These are phyloP conservation scores for Lasioglossum morio DNA, from an alignment of 2,888 invertebrate species.

Conservation along the genomic window DNA sequence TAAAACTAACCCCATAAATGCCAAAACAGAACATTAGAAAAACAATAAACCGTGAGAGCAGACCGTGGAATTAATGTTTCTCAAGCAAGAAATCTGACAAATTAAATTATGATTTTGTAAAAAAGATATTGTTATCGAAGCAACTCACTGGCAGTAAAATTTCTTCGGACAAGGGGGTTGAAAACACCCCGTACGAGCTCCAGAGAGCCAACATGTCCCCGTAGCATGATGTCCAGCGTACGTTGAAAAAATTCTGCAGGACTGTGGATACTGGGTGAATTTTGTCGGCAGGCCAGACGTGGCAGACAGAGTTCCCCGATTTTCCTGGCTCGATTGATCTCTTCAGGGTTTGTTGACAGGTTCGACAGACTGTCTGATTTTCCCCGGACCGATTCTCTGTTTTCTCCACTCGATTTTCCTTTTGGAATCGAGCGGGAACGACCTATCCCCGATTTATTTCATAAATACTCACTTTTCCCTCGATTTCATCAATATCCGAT, in stretches of 20 bases:
- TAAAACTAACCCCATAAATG: background rate
- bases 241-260: constrained; percentile 22
- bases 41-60: background rate
- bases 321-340: constrained; percentile 27
- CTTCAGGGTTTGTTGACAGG: constrained; percentile 37
- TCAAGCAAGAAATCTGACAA: background rate
- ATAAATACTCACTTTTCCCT: background rate
- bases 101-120: background rate
- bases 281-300: constrained; percentile 51
- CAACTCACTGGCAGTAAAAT: constrained; percentile 57
- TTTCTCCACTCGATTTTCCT: constrained; percentile 43
- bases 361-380: constrained; percentile 66
- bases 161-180: constrained; percentile 39
- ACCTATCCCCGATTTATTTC: constrained; percentile 12
- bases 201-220: constrained; percentile 42
- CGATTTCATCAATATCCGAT: background rate
- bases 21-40: background rate
- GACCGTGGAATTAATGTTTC: background rate
- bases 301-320: constrained; percentile 24
- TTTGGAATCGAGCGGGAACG: constrained; percentile 31
- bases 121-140: background rate
- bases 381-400: constrained; percentile 38
- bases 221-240: constrained; percentile 44
- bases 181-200: constrained; percentile 38
- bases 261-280: constrained; percentile 59